These are phyloP conservation scores for Boloria selene DNA, from an alignment of 2,888 invertebrate genomes.

Conservation along the genomic window DNA sequence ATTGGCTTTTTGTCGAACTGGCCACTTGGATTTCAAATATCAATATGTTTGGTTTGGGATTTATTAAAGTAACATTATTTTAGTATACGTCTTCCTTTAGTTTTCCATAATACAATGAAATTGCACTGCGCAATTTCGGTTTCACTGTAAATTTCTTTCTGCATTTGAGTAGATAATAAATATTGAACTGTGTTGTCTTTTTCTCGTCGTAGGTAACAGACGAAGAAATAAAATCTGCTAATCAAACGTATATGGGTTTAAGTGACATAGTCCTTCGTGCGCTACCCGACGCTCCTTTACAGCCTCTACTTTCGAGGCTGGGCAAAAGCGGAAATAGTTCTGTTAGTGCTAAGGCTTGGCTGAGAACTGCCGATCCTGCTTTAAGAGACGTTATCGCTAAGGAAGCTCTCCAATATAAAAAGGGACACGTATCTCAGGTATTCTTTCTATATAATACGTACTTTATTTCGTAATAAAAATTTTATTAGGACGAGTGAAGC, in stretches of 20 bases:
- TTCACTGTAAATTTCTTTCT: background rate
- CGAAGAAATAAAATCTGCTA: constrained; percentile 86
- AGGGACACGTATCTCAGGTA: constrained; percentile 81
- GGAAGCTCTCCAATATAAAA: constrained; percentile 91
- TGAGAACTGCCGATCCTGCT: constrained; percentile 88
- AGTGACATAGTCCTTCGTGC: constrained; percentile 91
- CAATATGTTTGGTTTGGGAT: too few species aligned
- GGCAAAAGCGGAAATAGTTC: constrained; percentile 79
- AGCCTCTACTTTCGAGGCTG: constrained; percentile 88
- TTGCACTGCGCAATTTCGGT: too few species aligned
- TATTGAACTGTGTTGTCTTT: background rate
- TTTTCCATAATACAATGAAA: background rate
- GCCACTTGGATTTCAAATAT: too few species aligned
- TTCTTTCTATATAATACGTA: too few species aligned
- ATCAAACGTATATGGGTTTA: constrained; percentile 87
- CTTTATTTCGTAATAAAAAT: too few species aligned
- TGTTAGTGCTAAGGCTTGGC: constrained; percentile 86
- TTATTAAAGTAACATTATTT: too few species aligned
- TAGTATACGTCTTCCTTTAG: too few species aligned
- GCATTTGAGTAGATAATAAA: background rate
- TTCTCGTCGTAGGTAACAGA: constrained; percentile 83
- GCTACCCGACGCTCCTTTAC: constrained; percentile 89
- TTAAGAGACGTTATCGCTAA: constrained; percentile 91
- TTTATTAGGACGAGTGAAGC: too few species aligned
- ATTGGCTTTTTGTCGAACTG: too few species aligned